Evolutionary conservation across 64 coral and sea anemone genomes (phyloP).

Genomic region (Montipora foliosa): DNA sequence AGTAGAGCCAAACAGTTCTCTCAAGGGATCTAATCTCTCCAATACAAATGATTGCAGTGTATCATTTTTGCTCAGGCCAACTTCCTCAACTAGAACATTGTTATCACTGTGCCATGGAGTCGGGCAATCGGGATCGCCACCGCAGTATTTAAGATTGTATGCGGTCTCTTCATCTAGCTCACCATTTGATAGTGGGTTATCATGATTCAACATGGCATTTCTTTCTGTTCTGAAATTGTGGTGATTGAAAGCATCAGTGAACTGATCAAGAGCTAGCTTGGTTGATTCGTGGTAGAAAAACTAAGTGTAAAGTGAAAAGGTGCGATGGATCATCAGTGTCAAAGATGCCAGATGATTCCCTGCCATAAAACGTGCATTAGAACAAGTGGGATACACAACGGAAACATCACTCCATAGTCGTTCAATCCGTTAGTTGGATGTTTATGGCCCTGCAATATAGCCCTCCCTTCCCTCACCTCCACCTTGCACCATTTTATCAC

Average conservation of each 20-base stretch:
- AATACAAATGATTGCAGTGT: background rate
- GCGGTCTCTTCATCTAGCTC: background rate
- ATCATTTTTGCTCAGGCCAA: background rate
- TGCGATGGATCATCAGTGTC: conserved; percentile 27
- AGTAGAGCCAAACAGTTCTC: background rate
- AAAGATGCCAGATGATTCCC: conserved; percentile 38
- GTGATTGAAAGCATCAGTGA: background rate
- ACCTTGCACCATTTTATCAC: too few species aligned
- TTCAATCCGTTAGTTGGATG: too few species aligned
- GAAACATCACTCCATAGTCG: background rate
- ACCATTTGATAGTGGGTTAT: background rate
- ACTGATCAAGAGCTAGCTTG: background rate
- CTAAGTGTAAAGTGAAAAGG: conserved; percentile 31
- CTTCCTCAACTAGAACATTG: background rate
- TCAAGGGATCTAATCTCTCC: background rate
- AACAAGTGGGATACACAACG: conserved; percentile 36
- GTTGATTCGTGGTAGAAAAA: background rate
- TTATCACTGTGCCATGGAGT: background rate
- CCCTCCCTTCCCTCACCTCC: too few species aligned
- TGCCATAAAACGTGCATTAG: conserved; percentile 49
- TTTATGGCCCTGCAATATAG: too few species aligned
- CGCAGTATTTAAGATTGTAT: background rate
- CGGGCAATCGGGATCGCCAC: background rate
- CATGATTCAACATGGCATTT: background rate
- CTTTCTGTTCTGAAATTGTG: background rate